Evolutionary conservation across 2,888 invertebrate species (phyloP), one percentile per base, ranked within the genome.

Genomic region (Anodontia alba): DNA sequence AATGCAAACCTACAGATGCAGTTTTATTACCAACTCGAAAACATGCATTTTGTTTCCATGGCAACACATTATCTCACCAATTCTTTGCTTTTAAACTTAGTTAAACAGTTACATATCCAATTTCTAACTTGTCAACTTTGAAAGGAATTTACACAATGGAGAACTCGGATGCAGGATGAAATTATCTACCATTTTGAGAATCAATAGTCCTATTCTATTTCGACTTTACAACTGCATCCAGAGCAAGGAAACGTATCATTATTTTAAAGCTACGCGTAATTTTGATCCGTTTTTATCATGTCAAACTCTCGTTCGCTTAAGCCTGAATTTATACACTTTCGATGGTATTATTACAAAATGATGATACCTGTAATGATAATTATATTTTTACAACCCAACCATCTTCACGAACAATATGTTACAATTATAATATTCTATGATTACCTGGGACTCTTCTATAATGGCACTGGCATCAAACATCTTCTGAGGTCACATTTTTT

Each of bases 61-160:
- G 62, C 62, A 62, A 62, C 62, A 33, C 62, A 62, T 62, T 62
- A 62, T 62, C 33, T 62, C 62, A 33, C 31, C 62, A 62, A 62
- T 62, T 62, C 62, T 62, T 62, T 31, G 33, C 62, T 62, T 62
- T 62, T 62, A 62, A 62, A 62, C 62, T 62, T 62, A 33, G 62
- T 62, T 62, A 62, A 62, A 62, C 33, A 62, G 62, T 62, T 62
- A 62, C 62, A 62, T 62, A 62, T 62, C 62, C 62, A 62, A 62
- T 62, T 62, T 62, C 62, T 33, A 62, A 62, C 62, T 62, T 62
- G 62, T 62, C 62, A 62, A 62, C 33, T 33, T 31, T 62, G 62
- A 62, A 62, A 62, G 31, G 62, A 31, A 62, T 62, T 62, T 62
- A 33, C 62, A 62, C 62, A 62, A 62, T 33, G 23, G 33, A 33